Percentiles rank a stretch among this genome's conserved stretches.
phyloP scores from a whole-genome alignment of 2,113 vertebrate genomes.

The Sula dactylatra region DNA sequence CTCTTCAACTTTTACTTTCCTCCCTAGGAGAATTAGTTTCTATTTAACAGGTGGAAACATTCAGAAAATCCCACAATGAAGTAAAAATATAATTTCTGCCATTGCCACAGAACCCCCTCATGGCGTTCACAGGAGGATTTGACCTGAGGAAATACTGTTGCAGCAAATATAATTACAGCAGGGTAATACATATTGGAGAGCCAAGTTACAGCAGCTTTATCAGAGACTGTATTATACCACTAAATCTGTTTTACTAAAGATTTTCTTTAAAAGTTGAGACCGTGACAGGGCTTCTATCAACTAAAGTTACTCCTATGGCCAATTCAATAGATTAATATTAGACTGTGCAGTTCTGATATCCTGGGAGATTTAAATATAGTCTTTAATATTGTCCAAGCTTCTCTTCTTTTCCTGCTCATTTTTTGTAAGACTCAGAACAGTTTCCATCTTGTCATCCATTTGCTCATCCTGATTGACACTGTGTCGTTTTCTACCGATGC shows the following conservation, averaged over 20 bases:
- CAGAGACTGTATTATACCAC: neutral
- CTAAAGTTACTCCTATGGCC: neutral
- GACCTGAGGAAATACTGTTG: conserved; percentile 13
- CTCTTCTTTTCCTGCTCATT: neutral
- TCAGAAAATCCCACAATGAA: neutral
- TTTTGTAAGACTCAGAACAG: neutral
- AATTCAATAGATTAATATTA: neutral
- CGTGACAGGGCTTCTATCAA: neutral
- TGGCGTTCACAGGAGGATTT: neutral
- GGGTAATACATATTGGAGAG: neutral
- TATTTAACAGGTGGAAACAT: neutral
- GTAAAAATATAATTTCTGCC: conserved; percentile 6
- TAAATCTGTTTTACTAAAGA: neutral
- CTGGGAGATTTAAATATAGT: neutral
- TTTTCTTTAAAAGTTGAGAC: neutral
- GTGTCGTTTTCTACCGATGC: neutral
- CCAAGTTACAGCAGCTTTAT: neutral
- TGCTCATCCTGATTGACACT: neutral
- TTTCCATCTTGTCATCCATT: neutral
- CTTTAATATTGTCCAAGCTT: neutral
- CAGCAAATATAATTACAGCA: conserved; percentile 20
- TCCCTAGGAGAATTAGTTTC: neutral
- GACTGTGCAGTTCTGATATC: neutral
- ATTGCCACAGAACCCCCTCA: neutral
- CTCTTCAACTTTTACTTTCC: neutral